Evolutionary conservation across 2,888 invertebrate genomes (phyloP), one percentile per base, ranked within the genome.

Genomic region (Antheraea yamamai): DNA sequence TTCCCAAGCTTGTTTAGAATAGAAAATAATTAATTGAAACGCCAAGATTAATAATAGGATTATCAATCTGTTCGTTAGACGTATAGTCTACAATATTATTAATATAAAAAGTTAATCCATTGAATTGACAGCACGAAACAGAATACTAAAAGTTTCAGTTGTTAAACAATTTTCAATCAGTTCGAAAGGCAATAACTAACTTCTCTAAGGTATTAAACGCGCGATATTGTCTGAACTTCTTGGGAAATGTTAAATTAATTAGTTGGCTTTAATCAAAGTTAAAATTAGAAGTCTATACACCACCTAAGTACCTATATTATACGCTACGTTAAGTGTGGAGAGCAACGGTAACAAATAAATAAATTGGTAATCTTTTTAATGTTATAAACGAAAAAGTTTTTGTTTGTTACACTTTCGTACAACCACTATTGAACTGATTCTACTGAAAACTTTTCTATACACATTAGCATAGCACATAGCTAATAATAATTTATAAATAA

Each of bases 201-300:
- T 70, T 70, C 39, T 70, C 8, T 30, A 2, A 68, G 8, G 70
- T 70, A 39, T 35, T 70, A 70, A 70, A 39, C 35, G 39, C 26
- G 64, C 64, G 16, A 66, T 66, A 66, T 66, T 66, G 64, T 66
- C 64, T 39, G 23, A 70, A 70, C 70, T 70, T 70, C 39, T 35
- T 39, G 70, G 39, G 39, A 70, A 35, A 70, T 70, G 35, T 70
- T 70, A 70, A 70, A 70, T 70, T 70, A 70, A 70, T 70, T 70
- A 70, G 39, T 39, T 66, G 16, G 16, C 30, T 66, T 66, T 66
- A 12, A 66, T 30, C 64, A 30, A 66, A 66, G 64, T 30, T 66
- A 4, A 66, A 66, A 66, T 66, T 66, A 66, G 64, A 66, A 66
- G 26, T 66, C 12, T 16, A 16, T 66, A 66, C 8, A 23, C 55